A percentile compares a stretch with the other conserved stretches of the same genome.
These are phyloP conservation scores for Agrilus biguttatus DNA, from an alignment of 2,888 invertebrate species.

Conservation along the genomic window DNA sequence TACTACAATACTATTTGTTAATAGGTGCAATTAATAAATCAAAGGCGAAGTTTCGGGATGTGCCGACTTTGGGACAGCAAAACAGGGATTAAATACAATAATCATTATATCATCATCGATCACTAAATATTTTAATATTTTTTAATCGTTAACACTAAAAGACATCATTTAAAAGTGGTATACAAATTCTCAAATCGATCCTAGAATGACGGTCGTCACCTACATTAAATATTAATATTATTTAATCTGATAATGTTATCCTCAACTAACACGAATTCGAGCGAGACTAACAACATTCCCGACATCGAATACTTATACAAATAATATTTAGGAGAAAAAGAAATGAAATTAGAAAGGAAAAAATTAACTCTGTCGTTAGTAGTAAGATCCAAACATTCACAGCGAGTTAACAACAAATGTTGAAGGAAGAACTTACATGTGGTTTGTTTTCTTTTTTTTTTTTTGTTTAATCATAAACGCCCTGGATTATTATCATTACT, in stretches of 20 bases:
- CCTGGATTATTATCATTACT: slow-evolving; percentile 6
- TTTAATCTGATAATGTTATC: slow-evolving; percentile 7
- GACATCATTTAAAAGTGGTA: slow-evolving; percentile 9
- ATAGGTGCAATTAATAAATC: no score
- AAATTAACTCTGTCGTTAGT: slow-evolving; percentile 3
- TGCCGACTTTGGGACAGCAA: slow-evolving; percentile 9
- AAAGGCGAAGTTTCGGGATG: no score
- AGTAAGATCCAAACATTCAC: neutral
- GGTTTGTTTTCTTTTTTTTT: no score
- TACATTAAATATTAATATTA: slow-evolving; percentile 14
- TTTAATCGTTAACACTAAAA: slow-evolving; percentile 8
- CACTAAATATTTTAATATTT: slow-evolving; percentile 6
- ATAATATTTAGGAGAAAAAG: neutral
- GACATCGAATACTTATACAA: slow-evolving; percentile 1
- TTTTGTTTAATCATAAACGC: slow-evolving; percentile 7
- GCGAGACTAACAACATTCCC: neutral
- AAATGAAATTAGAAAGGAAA: slow-evolving; percentile 2
- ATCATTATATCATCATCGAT: no score
- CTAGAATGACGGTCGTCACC: slow-evolving; percentile 14
- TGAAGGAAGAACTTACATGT: slow-evolving; percentile 8
- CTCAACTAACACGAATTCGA: slow-evolving; percentile 6
- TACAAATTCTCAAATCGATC: slow-evolving; percentile 11
- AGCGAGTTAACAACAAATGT: slow-evolving; percentile 4
- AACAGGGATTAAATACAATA: slow-evolving; percentile 10
- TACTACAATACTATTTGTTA: no score